These are phyloP conservation scores for Lamellibrachia satsuma DNA, from an alignment of 2,888 invertebrate genomes.

Conservation along the genomic window DNA sequence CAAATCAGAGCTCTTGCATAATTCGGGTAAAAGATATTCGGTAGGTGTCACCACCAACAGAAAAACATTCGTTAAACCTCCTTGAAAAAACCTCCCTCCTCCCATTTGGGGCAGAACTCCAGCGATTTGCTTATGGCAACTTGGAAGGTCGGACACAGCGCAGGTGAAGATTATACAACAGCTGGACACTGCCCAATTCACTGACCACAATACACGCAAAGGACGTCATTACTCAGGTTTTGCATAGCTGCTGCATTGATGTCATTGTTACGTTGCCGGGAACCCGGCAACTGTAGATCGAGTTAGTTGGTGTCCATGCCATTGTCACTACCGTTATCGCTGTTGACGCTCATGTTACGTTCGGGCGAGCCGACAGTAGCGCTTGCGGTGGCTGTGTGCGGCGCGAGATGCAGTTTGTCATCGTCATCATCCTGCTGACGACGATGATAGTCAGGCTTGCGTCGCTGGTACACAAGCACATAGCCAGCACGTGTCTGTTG, in stretches of 20 bases:
- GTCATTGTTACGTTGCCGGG: background rate
- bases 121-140: background rate
- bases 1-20: no score
- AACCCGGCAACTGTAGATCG: background rate
- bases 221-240: background rate
- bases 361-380: background rate
- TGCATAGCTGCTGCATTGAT: background rate
- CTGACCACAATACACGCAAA: background rate
- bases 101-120: no score
- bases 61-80: no score
- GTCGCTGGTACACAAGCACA: conserved; percentile 68
- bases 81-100: no score
- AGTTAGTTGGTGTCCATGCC: conserved; percentile 34
- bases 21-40: no score
- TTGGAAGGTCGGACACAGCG: background rate
- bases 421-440: background rate
- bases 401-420: background rate
- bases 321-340: conserved; percentile 28
- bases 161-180: background rate
- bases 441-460: conserved; percentile 34
- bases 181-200: background rate
- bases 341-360: background rate
- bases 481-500: conserved; percentile 68
- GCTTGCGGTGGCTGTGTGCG: background rate
- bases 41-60: no score